phyloP scores from a whole-genome alignment of 2,888 invertebrate species.

The Amblyteles armatorius region DNA sequence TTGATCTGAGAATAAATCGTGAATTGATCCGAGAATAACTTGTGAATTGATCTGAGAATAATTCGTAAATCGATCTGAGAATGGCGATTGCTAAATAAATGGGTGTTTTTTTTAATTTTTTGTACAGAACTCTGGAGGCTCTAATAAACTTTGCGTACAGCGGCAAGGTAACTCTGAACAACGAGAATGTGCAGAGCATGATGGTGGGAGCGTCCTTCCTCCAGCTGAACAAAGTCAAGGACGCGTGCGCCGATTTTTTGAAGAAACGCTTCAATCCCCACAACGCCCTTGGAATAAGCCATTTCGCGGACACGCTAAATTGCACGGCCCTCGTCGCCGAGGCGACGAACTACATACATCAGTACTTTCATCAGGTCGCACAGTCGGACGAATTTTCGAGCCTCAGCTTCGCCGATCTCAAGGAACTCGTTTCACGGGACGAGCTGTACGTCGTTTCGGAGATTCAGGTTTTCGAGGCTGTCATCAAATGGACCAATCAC shows the following conservation, averaged over 20 bases:
- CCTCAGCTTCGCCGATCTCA: conserved; percentile 87
- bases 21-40: background rate
- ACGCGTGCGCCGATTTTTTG: conserved; percentile 93
- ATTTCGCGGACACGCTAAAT: conserved; percentile 92
- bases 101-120: conserved; percentile 54
- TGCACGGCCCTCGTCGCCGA: conserved; percentile 90
- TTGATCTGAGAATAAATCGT: no score
- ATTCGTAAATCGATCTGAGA: no score
- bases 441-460: conserved; percentile 91
- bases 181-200: conserved; percentile 92
- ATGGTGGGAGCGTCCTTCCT: conserved; percentile 94
- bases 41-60: no score
- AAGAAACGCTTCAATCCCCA: conserved; percentile 91
- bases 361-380: conserved; percentile 92
- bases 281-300: conserved; percentile 92
- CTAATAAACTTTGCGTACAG: conserved; percentile 95
- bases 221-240: conserved; percentile 91
- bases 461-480: conserved; percentile 94
- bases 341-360: conserved; percentile 92
- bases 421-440: conserved; percentile 90
- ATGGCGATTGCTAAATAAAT: background rate
- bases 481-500: conserved; percentile 92
- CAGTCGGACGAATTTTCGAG: conserved; percentile 91
- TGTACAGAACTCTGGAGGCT: conserved; percentile 90
- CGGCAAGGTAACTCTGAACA: conserved; percentile 91